phyloP scores from a whole-genome alignment of 2,797 vertebrate genomes.

The Gadopsis marmoratus region DNA sequence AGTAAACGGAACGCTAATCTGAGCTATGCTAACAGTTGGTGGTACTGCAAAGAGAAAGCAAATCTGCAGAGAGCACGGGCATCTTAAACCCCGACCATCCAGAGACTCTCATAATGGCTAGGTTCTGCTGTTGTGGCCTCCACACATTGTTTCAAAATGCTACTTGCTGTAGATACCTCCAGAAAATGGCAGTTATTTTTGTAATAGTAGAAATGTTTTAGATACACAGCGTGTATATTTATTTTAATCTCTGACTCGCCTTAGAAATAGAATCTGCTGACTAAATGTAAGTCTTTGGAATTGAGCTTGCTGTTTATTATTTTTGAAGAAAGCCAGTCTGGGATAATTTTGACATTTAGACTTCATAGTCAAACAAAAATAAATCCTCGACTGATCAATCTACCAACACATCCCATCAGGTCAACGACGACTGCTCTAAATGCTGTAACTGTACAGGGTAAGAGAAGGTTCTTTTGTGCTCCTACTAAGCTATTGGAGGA shows the following conservation, averaged over 20 bases:
- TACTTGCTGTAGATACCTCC: conserved; percentile 54
- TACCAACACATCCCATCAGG: conserved; percentile 9
- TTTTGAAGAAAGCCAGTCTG: conserved; percentile 12
- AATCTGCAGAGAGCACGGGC: conserved; percentile 49
- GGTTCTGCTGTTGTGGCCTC: conserved; percentile 44
- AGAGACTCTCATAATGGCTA: conserved; percentile 55
- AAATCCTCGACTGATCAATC: conserved; percentile 19
- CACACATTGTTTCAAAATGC: conserved; percentile 54
- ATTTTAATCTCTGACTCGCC: conserved; percentile 34
- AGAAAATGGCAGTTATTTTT: conserved; percentile 64
- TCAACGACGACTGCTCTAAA: conserved; percentile 22
- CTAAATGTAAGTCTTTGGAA: conserved; percentile 47
- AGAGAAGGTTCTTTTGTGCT: conserved; percentile 25
- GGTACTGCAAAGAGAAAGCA: conserved; percentile 47
- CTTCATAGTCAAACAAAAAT: conserved; percentile 27
- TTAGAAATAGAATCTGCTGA: conserved; percentile 49
- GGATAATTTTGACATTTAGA: conserved; percentile 22
- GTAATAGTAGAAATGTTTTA: conserved; percentile 47
- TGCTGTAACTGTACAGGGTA: conserved; percentile 2
- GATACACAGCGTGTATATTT: conserved; percentile 51
- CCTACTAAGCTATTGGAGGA: not conserved
- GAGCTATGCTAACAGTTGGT: conserved; percentile 53
- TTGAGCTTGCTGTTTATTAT: conserved; percentile 13
- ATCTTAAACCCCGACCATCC: conserved; percentile 32
- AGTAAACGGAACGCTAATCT: conserved; percentile 64